Conservation (phyloP, 2,888 invertebrate genomes). For the Apoderus coryli region DNA sequence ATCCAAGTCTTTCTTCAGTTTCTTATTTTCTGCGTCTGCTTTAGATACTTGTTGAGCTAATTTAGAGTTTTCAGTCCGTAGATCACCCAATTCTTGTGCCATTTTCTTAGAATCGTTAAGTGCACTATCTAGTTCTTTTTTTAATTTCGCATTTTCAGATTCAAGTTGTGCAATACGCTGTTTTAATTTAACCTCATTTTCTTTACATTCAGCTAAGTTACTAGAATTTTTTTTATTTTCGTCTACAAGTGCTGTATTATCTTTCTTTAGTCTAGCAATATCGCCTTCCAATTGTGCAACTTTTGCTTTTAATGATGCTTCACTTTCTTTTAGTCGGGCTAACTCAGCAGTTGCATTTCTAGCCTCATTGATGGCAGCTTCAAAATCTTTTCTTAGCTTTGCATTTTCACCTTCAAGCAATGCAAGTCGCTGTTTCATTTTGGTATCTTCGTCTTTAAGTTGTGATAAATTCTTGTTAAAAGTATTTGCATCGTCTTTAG, state of each 20-base stretch:
- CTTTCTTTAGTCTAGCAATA: constrained; percentile 16
- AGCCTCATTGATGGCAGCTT: constrained; percentile 9
- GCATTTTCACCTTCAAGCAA: constrained; percentile 14
- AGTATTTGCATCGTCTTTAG: constrained; percentile 8
- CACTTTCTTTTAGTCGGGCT: background rate
- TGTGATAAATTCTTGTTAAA: constrained; percentile 7
- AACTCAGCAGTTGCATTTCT: constrained; percentile 4
- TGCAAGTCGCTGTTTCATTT: constrained; percentile 11
- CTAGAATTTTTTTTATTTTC: constrained; percentile 12
- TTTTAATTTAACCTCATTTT: constrained; percentile 17
- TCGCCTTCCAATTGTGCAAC: constrained; percentile 13
- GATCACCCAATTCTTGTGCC: constrained; percentile 8
- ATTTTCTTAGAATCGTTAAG: constrained; percentile 12
- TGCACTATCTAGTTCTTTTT: constrained; percentile 16
- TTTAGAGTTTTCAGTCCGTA: constrained; percentile 13
- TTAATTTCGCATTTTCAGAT: constrained; percentile 19
- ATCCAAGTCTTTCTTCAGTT: constrained; percentile 16
- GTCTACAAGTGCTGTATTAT: constrained; percentile 10
- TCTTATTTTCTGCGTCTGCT: constrained; percentile 18
- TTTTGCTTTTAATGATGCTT: background rate
- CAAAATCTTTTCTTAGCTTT: constrained; percentile 13
- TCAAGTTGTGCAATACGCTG: constrained; percentile 16
- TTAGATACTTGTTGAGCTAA: constrained; percentile 14
- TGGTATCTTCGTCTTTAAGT: constrained; percentile 12
- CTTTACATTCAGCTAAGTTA: constrained; percentile 14